A percentile compares a stretch with the other conserved stretches of the same genome.
phyloP scores from a whole-genome alignment of 2,888 invertebrate genomes.

The Agriotes lineatus region DNA sequence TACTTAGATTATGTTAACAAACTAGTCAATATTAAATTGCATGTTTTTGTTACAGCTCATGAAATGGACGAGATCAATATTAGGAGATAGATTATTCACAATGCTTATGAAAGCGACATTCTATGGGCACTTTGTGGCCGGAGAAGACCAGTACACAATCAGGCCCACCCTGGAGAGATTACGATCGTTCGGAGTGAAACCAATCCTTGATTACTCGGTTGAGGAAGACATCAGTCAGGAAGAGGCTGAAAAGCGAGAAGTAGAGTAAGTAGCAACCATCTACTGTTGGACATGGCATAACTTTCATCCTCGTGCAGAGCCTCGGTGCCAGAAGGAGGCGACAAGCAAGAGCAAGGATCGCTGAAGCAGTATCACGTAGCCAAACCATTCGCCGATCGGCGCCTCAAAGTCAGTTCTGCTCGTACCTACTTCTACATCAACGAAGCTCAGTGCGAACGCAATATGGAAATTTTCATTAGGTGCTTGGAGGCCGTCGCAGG shows the following conservation, averaged over 20 bases:
- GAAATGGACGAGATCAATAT: slow-evolving; percentile 79
- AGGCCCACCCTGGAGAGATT: slow-evolving; percentile 86
- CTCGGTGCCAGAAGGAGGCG: slow-evolving; percentile 75
- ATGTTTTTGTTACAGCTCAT: slow-evolving; percentile 79
- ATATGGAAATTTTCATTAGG: slow-evolving; percentile 94
- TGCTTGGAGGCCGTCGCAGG: slow-evolving; percentile 97
- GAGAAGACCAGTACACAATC: slow-evolving; percentile 91
- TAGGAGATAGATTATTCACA: slow-evolving; percentile 88
- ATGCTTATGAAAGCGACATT: slow-evolving; percentile 92
- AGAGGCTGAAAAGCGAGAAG: slow-evolving; percentile 94
- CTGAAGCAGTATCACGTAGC: slow-evolving; percentile 91
- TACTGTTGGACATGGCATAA: too few relatives aligned
- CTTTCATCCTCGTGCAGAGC: too few relatives aligned
- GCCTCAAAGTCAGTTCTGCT: slow-evolving; percentile 94
- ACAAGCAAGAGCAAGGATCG: slow-evolving; percentile 73
- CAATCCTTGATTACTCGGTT: slow-evolving; percentile 98
- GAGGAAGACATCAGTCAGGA: slow-evolving; percentile 96
- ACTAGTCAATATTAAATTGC: too few relatives aligned
- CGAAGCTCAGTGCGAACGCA: slow-evolving; percentile 97
- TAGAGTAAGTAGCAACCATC: too few relatives aligned
- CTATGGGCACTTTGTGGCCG: slow-evolving; percentile 99
- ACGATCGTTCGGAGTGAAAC: slow-evolving; percentile 96
- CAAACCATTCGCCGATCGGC: slow-evolving; percentile 93
- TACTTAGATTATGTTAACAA: too few relatives aligned
- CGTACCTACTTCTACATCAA: slow-evolving; percentile 99